These are phyloP conservation scores for Alosa alosa DNA, from an alignment of 2,113 vertebrate species.

Conservation along the genomic window DNA sequence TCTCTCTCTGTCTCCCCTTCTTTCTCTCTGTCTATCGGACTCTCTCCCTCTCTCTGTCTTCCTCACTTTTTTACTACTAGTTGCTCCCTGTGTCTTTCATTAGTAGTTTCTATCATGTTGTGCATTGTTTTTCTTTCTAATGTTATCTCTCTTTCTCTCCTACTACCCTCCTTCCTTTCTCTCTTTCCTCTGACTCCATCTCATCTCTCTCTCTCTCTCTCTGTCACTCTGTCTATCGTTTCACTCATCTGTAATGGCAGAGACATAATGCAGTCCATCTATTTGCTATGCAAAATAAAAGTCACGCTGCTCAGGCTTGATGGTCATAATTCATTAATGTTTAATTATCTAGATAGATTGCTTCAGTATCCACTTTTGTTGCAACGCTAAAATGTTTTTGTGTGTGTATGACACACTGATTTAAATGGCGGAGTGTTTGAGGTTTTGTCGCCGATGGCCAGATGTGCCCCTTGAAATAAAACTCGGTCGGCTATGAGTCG, in stretches of 20 bases:
- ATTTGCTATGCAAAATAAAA: conserved; percentile 29
- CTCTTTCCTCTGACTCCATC: neutral
- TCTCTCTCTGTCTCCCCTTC: neutral
- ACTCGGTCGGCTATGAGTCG: neutral
- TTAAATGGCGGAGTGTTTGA: neutral
- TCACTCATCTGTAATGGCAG: conserved; percentile 22
- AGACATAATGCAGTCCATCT: conserved; percentile 44
- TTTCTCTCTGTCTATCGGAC: neutral
- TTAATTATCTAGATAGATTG: neutral
- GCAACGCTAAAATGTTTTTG: neutral
- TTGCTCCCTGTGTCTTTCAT: too few relatives aligned
- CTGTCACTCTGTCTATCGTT: neutral
- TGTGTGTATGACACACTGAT: neutral
- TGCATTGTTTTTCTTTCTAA: too few relatives aligned
- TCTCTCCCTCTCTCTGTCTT: neutral
- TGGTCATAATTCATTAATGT: conserved; percentile 13
- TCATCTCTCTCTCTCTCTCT: neutral
- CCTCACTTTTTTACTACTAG: too few relatives aligned
- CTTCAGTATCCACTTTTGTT: neutral
- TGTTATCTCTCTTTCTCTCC: neutral
- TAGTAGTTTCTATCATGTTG: too few relatives aligned
- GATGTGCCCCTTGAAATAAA: neutral
- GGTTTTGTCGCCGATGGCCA: neutral
- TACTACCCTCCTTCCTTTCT: neutral
- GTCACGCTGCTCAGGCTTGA: neutral